Evolutionary conservation across 2,888 invertebrate species (phyloP).

Genomic region (Ochlodes sylvanus): DNA sequence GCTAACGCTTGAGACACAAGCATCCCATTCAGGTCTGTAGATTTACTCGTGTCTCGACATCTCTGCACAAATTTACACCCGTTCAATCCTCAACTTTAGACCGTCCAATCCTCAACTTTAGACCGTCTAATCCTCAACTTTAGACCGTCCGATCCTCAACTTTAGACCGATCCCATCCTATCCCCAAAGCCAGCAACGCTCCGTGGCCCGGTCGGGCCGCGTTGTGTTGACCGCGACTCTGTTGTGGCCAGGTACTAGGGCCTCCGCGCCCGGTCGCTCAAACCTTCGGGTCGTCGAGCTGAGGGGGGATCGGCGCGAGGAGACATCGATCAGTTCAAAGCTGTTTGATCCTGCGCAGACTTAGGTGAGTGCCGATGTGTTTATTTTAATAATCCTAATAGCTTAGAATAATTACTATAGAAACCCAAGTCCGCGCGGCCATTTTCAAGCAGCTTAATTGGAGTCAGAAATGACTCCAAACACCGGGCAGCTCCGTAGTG

Average conservation of each 20-base stretch:
- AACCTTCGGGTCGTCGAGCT: constrained; percentile 75
- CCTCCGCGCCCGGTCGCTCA: constrained; percentile 81
- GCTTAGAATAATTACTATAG: too few relatives aligned
- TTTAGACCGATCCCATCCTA: background rate
- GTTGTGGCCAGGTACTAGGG: constrained; percentile 81
- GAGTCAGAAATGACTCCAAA: too few relatives aligned
- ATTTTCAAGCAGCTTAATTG: too few relatives aligned
- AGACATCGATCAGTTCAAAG: constrained; percentile 62
- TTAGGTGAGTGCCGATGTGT: constrained; percentile 62
- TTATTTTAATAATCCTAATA: too few relatives aligned
- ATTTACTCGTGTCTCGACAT: too few relatives aligned
- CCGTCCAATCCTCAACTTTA: too few relatives aligned
- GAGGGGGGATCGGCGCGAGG: constrained; percentile 81
- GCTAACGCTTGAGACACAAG: background rate
- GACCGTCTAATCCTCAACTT: too few relatives aligned
- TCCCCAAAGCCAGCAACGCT: constrained; percentile 50
- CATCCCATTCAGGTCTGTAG: background rate
- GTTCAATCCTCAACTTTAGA: too few relatives aligned
- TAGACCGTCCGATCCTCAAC: too few relatives aligned
- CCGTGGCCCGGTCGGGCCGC: constrained; percentile 58
- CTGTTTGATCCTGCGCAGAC: constrained; percentile 74
- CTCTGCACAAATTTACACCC: too few relatives aligned
- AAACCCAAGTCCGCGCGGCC: too few relatives aligned
- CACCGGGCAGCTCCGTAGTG: too few relatives aligned
- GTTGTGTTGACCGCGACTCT: constrained; percentile 67